phyloP scores from a whole-genome alignment of 2,888 invertebrate species.

The Cataglyphis altisquamis region DNA sequence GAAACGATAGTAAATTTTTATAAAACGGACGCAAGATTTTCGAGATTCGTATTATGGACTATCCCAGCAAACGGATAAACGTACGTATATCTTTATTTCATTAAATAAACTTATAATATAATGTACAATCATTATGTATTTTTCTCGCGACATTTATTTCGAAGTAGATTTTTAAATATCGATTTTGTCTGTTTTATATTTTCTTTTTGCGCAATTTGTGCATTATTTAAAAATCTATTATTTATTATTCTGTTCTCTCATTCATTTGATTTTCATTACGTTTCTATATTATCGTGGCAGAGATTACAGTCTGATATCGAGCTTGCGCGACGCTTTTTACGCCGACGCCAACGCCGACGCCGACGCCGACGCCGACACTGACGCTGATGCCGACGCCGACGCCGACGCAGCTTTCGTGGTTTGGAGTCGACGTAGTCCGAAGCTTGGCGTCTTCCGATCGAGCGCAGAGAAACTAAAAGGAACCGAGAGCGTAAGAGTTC shows the following conservation, averaged over 20 bases:
- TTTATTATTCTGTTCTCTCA: neutral
- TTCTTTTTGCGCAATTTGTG: neutral
- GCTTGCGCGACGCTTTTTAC: conserved; percentile 81
- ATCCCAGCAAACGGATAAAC: too few relatives aligned
- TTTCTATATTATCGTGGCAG: neutral
- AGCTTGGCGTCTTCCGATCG: conserved; percentile 81
- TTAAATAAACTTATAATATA: neutral
- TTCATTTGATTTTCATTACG: neutral
- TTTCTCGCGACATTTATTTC: neutral
- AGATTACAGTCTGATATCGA: conserved; percentile 60
- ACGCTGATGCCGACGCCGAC: conserved; percentile 79
- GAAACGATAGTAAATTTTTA: neutral
- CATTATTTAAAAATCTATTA: neutral
- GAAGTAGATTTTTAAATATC: neutral
- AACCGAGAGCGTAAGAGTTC: conserved; percentile 55
- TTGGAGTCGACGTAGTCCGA: conserved; percentile 84
- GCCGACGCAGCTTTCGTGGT: conserved; percentile 76
- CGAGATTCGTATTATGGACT: neutral
- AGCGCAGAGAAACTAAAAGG: conserved; percentile 72
- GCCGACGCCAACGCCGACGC: conserved; percentile 76
- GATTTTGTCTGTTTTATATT: neutral
- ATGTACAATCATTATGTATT: neutral
- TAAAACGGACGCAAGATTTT: neutral
- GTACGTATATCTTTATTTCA: too few relatives aligned
- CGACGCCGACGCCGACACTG: conserved; percentile 81